Percentiles rank a stretch among this genome's conserved stretches.
These are phyloP conservation scores for Craterocephalus amniculus DNA, from an alignment of 2,797 vertebrate species.

Conservation along the genomic window DNA sequence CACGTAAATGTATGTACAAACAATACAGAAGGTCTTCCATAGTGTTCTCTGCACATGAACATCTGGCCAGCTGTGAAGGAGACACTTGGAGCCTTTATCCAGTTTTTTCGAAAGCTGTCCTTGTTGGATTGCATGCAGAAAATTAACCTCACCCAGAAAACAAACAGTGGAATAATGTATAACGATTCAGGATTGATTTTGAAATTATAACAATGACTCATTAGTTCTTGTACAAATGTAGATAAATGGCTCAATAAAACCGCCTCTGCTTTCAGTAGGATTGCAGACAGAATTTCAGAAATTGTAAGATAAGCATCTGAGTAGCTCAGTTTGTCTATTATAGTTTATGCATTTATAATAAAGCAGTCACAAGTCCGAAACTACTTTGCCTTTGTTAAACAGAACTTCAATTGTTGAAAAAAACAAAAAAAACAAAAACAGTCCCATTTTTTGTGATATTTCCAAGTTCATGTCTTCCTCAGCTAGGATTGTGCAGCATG, in stretches of 20 bases:
- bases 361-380: slow-evolving; percentile 12
- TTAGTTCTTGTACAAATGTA: neutral
- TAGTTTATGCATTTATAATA: neutral
- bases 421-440: no score
- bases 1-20: slow-evolving; percentile 24
- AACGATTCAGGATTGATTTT: neutral
- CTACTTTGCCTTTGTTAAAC: slow-evolving; percentile 17
- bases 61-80: slow-evolving; percentile 23
- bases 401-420: no score
- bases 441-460: no score
- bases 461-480: neutral
- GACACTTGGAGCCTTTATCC: neutral
- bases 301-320: neutral
- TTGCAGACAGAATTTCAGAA: neutral
- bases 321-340: neutral
- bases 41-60: slow-evolving; percentile 16
- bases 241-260: slow-evolving; percentile 18
- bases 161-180: slow-evolving; percentile 5
- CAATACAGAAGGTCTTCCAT: slow-evolving; percentile 18
- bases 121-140: no score
- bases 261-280: neutral
- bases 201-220: slow-evolving; percentile 1
- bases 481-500: slow-evolving; percentile 3
- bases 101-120: neutral
- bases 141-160: neutral